Base-by-base conservation (phyloP, 2,888 invertebrate genomes). In the Melangyna quadrimaculata region DNA sequence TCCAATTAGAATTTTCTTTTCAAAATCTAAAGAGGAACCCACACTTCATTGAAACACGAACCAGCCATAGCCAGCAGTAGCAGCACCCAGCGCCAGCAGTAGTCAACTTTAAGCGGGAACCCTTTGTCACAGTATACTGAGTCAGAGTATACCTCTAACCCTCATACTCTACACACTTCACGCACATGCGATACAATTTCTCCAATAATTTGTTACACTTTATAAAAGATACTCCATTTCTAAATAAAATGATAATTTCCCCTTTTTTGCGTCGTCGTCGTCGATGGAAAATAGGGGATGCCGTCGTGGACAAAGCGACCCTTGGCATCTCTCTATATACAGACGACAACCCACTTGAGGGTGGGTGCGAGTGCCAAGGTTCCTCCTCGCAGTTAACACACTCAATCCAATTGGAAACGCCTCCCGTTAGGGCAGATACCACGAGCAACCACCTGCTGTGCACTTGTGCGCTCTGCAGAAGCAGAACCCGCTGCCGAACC, bases 1-100 rank as follows among this genome's bases (percentile, higher is more conserved):
- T 77, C 86, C 86, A 81, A 86, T 86, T 86, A 86, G 86, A 86
- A 78, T 81, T 73, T 86, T 86, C 70, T 73, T 67, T 80, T 78
- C 63, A 67, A 63, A 43, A 19, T 37, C 27, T 29, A 40, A 19
- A 32, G 40, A 59, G 59, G 22, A 22, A 37, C n/a, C 59, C n/a
- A 40, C n/a, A 61, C 59, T 32, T 51, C 51, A 27, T 51, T 27
- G 14, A 51, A 51, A 27, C 35, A 32, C 17, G 55, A 32, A 14
- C 35, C 19, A 59, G 22, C n/a, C 17, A 7, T n/a, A 61, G 10
- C 43, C 22, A 51, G 51, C 22, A 65, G 29, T 53, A 45, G 37
- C 72, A n/a, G n/a, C 19, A 59, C 14, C n/a, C 17, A 7, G n/a
- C 51, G 10, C 43, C 22, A 51, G 51, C 22, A 65, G 29, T 53